Evolutionary conservation across 2,113 vertebrate species (phyloP), one percentile per base, ranked within the genome.

Genomic region (Gallinago paraguaiae): DNA sequence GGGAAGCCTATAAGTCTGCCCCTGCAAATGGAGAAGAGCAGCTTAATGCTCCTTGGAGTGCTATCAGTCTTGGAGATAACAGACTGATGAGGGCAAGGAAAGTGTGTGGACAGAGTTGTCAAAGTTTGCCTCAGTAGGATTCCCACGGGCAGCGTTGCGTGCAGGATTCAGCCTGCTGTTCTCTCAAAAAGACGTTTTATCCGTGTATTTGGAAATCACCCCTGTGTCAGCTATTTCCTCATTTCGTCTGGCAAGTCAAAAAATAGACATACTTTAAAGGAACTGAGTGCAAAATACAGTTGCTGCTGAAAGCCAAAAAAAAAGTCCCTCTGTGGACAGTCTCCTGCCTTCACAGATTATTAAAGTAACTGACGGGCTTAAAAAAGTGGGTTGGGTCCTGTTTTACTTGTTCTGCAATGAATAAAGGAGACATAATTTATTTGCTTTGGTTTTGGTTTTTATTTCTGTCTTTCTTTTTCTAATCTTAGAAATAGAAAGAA

Each of bases 101-200:
- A 18, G 24, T 14, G 9, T 0, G 1, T 2, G 4, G 53, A 63
- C 31, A 43, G 5, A 9, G 37, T 8, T 39, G 43, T 57, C 64
- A 24, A 56, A 60, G 28, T 82, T 48, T 63, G 59, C 37, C 33
- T 48, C 2, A 2, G n/a, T 50, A 70, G 50, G 50, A 46, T 74
- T 83, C 60, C 39, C 41, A 50, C 0, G 9, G 30, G 33, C 0
- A 0, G 33, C 0, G 0, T 45, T 18, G 51, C 0, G 1, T 23
- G 76, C 64, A 48, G 79, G 48, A 61, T 45, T 54, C 75, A 43
- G 60, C 11, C 35, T 1, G 0, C 31, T 22, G 53, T 39, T 39
- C 75, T 75, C 81, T 67, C 45, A 50, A 64, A 93, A 56, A 86
- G 23, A 84, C 31, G 9, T 77, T 90, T 92, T 67, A 31, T 83